These are phyloP conservation scores for Coendou prehensilis DNA, from an alignment of 2,797 vertebrate genomes.

Conservation along the genomic window DNA sequence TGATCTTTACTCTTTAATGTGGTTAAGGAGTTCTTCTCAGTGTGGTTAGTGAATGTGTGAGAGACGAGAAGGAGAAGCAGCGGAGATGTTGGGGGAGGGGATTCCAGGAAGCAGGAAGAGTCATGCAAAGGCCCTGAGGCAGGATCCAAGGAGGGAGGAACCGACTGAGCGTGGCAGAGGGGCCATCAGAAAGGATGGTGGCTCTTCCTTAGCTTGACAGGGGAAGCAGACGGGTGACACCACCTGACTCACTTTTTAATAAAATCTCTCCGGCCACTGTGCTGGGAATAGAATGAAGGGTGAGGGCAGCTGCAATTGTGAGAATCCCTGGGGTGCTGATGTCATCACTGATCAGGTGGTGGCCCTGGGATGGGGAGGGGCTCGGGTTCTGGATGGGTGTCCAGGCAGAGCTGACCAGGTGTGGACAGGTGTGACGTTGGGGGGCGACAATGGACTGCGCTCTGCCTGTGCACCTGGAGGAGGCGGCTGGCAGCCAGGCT, in stretches of 20 bases:
- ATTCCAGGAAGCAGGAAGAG: not conserved
- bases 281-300: not conserved
- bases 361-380: fast-evolving
- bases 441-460: too few relatives aligned
- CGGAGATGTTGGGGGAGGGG: not conserved
- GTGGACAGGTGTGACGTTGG: not conserved
- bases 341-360: not conserved
- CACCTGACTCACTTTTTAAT: not conserved
- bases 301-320: not conserved
- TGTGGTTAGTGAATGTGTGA: not conserved
- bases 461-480: not conserved
- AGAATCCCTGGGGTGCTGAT: not conserved
- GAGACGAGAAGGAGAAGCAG: not conserved
- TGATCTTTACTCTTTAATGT: not conserved
- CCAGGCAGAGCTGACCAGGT: not conserved
- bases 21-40: not conserved
- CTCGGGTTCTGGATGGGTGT: not conserved
- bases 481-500: not conserved
- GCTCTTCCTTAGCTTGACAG: not conserved
- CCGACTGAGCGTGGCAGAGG: not conserved
- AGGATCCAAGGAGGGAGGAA: not conserved
- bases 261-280: not conserved
- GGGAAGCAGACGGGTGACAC: not conserved
- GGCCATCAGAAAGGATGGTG: not conserved
- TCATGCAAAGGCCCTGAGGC: conserved; percentile 37